Conservation (phyloP, 2,797 vertebrate species). For the Notoglanidium macrostoma region DNA sequence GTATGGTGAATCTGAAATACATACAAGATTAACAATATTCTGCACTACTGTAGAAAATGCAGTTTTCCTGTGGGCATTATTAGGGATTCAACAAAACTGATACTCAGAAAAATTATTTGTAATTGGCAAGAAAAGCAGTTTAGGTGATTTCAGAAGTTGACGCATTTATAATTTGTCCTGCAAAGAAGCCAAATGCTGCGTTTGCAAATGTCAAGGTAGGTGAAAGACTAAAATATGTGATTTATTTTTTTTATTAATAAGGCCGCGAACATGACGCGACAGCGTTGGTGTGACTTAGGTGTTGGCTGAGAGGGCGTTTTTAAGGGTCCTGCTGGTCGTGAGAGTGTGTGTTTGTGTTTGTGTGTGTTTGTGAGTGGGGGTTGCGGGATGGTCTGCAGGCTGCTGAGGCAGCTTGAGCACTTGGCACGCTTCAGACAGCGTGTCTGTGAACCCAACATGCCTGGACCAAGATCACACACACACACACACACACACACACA, state of each 20-base stretch:
- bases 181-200: background rate
- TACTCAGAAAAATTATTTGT: background rate
- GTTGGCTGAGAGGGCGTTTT: conserved; percentile 8
- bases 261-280: background rate
- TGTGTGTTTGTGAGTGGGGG: conserved; percentile 40
- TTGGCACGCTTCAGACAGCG: conserved; percentile 44
- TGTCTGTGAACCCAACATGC: conserved; percentile 55
- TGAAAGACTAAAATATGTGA: background rate
- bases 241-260: background rate
- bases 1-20: background rate
- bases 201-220: background rate
- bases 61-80: background rate
- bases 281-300: background rate
- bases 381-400: conserved; percentile 42
- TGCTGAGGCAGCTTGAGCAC: conserved; percentile 48
- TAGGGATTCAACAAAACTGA: background rate
- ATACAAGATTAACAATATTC: background rate
- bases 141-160: background rate
- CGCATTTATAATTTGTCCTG: background rate
- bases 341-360: conserved; percentile 12
- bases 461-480: conserved; percentile 50
- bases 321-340: conserved; percentile 47
- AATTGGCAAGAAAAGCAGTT: background rate
- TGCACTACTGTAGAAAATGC: background rate
- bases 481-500: too few species aligned